Base-by-base conservation (phyloP, 1,140 invertebrate species). In the Psilanteris sp. region DNA sequence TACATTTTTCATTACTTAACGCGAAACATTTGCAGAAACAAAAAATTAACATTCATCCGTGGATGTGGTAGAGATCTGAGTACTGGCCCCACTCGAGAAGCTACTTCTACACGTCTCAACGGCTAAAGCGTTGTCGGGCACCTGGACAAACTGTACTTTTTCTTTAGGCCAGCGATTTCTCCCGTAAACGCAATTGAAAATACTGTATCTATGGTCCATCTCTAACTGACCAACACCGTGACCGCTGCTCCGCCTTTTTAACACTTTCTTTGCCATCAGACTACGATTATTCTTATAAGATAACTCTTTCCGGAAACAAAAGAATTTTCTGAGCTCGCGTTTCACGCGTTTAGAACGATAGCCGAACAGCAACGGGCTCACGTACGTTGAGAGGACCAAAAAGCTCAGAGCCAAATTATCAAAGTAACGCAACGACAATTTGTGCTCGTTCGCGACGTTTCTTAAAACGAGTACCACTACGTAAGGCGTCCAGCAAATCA, bases 361-460 rank as follows among this genome's bases (percentile, higher is more conserved):
- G 5, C 93, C 94, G 83, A 95, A 96, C 13, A 96, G 88, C 81
- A 95, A 91, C 0, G 94, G 94, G 7, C 93, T 94, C 1, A 92
- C 89, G 14, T 93, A 90, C 9, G 93, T 92, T 10, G 92, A 92
- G 15, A 93, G 82, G 8, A 93, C 87, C 8, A 95, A 85, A 73
- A 94, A 89, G 27, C 93, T 90, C 20, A 95, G 84, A 6, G 91
- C 90, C 3, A 92, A 16, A 27, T 85, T 82, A 67, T 90, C 89
- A 77, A 85, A 26, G 88, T 74, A 32, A 83, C 84, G 27, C 83
- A 84, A 59, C 81, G 81, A 9, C 6, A 52, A 15, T 2, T 55
- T 26, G 15, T 46, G 46, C 1, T 67, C 34, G 13, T 80, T 87
- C 1, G 90, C 81, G 0, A 89, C 36, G 57, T 85, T 85, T 71